Evolutionary conservation across 1,140 invertebrate genomes (phyloP), one percentile per base, ranked within the genome.

Genomic region (Drosophila lacteicornis): DNA sequence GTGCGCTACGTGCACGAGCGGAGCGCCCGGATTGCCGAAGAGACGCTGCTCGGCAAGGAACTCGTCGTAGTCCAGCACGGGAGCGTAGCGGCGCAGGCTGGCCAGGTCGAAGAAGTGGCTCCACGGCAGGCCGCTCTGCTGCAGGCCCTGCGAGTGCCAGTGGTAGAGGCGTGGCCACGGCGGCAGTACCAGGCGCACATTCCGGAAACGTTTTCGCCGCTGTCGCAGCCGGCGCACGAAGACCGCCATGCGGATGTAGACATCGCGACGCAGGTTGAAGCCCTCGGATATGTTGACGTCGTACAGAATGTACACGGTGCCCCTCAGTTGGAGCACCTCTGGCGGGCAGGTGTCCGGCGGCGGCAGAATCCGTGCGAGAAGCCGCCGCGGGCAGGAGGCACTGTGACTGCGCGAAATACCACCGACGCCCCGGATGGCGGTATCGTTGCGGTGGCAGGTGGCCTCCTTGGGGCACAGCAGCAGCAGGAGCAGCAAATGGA

Each of bases 181-280:
- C 30, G 98, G 98, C 70, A 99, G 93, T 36, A 98, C 96, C 78
- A 97, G 92, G 57, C 94, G 93, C 92, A 94, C 94, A 92, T 93
- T 93, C 91, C 81, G 80, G 7, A 82, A 79, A 94, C 93, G 92
- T 93, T 83, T 76, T 67, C 84, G 71, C 67, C 94, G 91, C 88
- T 94, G 94, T 86, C 94, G 94, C 70, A 97, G 93, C 68, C 95
- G 94, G 84, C 94, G 94, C 1, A 97, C 94, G 80, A 99, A 95
- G 57, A 96, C 96, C 13, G 98, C 97, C 80, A 99, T 94, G 84
- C 99, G 94, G 93, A 99, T 95, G 82, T 98, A 99, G 11, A 99
- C 98, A 94, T 99, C 99, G 70, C 98, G 94, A 55, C 98, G 94
- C 66, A 99, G 94, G 94, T 99, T 99, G 91, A 99, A 99, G 0